phyloP scores from a whole-genome alignment of 2,888 invertebrate genomes.

The Nasonovia ribisnigri region DNA sequence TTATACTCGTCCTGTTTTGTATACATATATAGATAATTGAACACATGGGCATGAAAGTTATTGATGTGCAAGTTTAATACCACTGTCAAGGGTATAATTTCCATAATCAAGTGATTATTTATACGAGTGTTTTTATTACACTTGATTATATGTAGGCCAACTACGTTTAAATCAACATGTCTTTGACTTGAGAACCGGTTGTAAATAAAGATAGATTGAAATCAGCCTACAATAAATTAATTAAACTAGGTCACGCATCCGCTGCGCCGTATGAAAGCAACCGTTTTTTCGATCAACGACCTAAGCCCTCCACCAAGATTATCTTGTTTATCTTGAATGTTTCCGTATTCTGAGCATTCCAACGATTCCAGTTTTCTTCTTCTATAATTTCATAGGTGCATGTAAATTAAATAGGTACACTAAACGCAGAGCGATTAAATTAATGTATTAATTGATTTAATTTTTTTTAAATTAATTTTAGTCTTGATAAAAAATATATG shows the following conservation, averaged over 20 bases:
- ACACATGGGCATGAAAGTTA: neutral
- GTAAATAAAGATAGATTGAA: constrained; percentile 12
- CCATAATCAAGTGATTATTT: neutral
- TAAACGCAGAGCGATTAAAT: neutral
- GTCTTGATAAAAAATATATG: neutral
- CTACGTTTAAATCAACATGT: constrained; percentile 29
- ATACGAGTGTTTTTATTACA: neutral
- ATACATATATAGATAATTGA: neutral
- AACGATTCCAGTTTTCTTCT: neutral
- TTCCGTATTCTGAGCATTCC: constrained; percentile 19
- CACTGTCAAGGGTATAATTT: constrained; percentile 54
- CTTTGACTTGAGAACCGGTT: constrained; percentile 35
- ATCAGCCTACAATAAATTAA: constrained; percentile 48
- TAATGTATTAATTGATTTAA: neutral
- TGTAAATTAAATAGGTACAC: neutral
- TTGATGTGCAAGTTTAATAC: neutral
- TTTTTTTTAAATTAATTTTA: neutral
- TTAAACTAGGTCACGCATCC: constrained; percentile 48
- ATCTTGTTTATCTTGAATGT: neutral
- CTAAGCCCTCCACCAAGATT: neutral
- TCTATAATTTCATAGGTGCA: neutral
- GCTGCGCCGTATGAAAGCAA: neutral
- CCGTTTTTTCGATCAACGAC: constrained; percentile 33
- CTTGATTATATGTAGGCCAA: constrained; percentile 33
- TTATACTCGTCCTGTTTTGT: neutral